phyloP scores from a whole-genome alignment of 2,113 vertebrate species.

The Pituophis catenifer region DNA sequence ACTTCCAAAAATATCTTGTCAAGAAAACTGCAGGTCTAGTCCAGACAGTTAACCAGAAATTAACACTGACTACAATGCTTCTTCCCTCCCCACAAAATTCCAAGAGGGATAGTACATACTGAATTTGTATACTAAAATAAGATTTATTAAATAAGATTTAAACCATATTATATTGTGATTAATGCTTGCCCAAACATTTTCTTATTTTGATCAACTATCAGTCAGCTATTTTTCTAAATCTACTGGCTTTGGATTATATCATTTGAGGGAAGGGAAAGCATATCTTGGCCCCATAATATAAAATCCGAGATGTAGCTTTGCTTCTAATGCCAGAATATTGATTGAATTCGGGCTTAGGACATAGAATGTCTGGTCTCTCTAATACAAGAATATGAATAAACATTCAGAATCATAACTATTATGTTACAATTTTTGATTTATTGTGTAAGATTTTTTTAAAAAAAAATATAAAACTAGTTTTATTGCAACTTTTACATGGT shows the following conservation, averaged over 20 bases:
- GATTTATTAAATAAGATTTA: neutral
- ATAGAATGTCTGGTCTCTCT: neutral
- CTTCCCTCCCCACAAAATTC: neutral
- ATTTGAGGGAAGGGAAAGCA: neutral
- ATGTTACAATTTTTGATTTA: neutral
- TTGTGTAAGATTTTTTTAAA: neutral
- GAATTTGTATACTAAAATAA: neutral
- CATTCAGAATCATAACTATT: neutral
- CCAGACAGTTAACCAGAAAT: neutral
- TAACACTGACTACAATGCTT: neutral
- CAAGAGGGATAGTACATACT: neutral
- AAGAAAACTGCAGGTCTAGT: neutral
- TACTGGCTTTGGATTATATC: neutral
- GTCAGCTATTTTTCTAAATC: neutral
- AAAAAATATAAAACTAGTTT: constrained; percentile 59
- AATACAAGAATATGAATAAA: neutral
- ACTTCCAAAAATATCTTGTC: neutral
- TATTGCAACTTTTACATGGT: constrained; percentile 66
- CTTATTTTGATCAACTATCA: neutral
- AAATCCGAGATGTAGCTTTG: neutral
- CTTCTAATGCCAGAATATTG: neutral
- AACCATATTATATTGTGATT: neutral
- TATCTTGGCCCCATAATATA: neutral
- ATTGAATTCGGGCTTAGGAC: neutral
- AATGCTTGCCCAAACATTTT: neutral